Conservation (phyloP, 2,113 vertebrate genomes). For the Parus major region DNA sequence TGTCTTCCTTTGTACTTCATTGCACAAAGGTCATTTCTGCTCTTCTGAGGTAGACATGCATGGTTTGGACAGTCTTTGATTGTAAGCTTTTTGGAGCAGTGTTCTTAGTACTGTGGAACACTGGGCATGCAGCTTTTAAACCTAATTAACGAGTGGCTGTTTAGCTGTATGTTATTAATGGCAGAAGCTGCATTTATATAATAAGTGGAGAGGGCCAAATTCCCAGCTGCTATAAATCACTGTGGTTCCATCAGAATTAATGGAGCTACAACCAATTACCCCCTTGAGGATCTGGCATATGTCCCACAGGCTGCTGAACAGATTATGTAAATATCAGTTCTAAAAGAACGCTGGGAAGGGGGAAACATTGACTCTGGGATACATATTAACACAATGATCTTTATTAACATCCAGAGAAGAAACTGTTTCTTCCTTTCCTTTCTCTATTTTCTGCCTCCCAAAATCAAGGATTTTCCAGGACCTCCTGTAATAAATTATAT, state of each 20-base stretch:
- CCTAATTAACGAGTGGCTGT: background rate
- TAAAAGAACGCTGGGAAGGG: background rate
- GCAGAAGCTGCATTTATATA: slow-evolving; percentile 17
- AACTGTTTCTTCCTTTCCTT: background rate
- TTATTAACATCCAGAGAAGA: background rate
- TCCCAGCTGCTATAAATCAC: slow-evolving; percentile 38
- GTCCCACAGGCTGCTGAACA: background rate
- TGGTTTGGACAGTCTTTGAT: background rate
- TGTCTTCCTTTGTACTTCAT: background rate
- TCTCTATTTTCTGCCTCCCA: background rate
- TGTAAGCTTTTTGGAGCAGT: background rate
- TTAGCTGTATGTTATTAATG: background rate
- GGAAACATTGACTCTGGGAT: background rate
- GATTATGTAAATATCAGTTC: background rate
- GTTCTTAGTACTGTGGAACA: background rate
- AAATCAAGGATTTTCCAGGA: background rate
- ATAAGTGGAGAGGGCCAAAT: background rate
- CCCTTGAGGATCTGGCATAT: background rate
- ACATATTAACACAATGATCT: background rate
- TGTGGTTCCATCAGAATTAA: background rate
- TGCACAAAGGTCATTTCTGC: background rate
- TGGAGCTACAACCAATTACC: background rate
- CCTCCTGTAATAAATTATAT: background rate
- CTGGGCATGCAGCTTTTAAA: background rate
- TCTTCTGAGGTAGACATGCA: rapidly evolving